Base-by-base conservation (phyloP, 2,113 vertebrate species). In the Siniperca chuatsi region DNA sequence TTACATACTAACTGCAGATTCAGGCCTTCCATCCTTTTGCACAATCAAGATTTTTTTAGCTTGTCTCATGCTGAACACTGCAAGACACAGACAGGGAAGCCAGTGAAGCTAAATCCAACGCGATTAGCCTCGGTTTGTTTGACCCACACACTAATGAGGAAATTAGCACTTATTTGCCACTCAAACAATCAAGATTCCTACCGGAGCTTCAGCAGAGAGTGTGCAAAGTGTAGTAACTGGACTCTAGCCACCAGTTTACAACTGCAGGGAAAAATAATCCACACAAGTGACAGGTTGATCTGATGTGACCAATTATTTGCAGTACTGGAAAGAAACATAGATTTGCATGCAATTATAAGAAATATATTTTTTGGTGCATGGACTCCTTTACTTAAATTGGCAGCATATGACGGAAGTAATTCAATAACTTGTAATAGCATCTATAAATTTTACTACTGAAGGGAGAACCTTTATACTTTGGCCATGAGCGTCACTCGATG, bases 381-480 rank as follows among this genome's bases (percentile, higher is more conserved):
- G 55, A 40, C 37, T 52, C 6, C 23, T 70, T 70, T 65, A 15
- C 5, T 15, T 21, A 11, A 69, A 5, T 37, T 50, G 42, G 40
- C 9, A 35, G 13, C 44, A 46, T 10, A 6, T 42, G 29, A 70
- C 2, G 4, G 48, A 83, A 76, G 54, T 60, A 60, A 82, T 50
- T 55, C 12, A 65, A 57, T 64, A n/a, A 62, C 0, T 33, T 35
- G 16, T 77, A 35, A 79, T 9, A 15, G 35, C 29, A 54, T 80
- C 33, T 65, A 75, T 85, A 87, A 46, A 61, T 57, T 44, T 81
- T 84, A 78, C 50, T 25, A 75, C 75, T n/a, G 11, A 50, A 61
- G 66, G 71, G 58, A 54, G 42, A 20, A 69, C 78, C 88, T 90
- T 90, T 87, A 67, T 7, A 66, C 78, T 58, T 78, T 64, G 55